Evolutionary conservation across 2,888 invertebrate species (phyloP).

Genomic region (Ligdia adustata): DNA sequence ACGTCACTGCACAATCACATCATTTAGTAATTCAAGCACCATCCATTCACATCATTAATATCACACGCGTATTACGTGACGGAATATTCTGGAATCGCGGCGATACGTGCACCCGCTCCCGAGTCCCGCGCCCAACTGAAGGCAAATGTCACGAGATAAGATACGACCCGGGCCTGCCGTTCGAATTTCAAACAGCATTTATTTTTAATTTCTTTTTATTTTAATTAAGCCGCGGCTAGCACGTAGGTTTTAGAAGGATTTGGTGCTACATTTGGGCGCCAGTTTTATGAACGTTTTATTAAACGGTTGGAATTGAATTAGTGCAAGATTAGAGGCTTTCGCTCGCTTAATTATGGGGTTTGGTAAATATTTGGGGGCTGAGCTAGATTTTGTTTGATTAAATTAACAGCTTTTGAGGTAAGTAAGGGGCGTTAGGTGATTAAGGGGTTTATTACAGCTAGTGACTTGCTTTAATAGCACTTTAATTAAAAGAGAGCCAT

Average conservation of each 20-base stretch:
- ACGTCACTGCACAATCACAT: slow-evolving; percentile 26
- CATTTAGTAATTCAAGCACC: slow-evolving; percentile 21
- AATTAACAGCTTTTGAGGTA: background rate
- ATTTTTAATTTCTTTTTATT: slow-evolving; percentile 25
- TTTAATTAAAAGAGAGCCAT: no score
- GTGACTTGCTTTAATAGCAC: no score
- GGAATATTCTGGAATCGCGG: background rate
- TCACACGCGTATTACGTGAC: slow-evolving; percentile 19
- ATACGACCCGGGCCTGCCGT: slow-evolving; percentile 22
- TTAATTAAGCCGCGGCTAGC: slow-evolving; percentile 27
- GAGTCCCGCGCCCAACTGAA: slow-evolving; percentile 15
- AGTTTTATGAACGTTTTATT: slow-evolving; percentile 19
- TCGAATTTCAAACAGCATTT: slow-evolving; percentile 25
- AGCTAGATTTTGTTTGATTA: background rate
- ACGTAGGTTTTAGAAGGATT: slow-evolving; percentile 24
- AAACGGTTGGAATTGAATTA: slow-evolving; percentile 19
- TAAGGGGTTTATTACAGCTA: no score
- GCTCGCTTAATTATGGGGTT: background rate
- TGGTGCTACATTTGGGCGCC: slow-evolving; percentile 21
- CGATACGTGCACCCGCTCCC: slow-evolving; percentile 14
- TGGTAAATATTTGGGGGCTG: background rate
- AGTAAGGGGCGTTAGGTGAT: no score
- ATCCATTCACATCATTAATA: slow-evolving; percentile 18
- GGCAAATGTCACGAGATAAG: slow-evolving; percentile 28
- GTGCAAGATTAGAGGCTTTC: slow-evolving; percentile 1